phyloP scores from a whole-genome alignment of 1,140 invertebrate species.

The Drosophila funebris region DNA sequence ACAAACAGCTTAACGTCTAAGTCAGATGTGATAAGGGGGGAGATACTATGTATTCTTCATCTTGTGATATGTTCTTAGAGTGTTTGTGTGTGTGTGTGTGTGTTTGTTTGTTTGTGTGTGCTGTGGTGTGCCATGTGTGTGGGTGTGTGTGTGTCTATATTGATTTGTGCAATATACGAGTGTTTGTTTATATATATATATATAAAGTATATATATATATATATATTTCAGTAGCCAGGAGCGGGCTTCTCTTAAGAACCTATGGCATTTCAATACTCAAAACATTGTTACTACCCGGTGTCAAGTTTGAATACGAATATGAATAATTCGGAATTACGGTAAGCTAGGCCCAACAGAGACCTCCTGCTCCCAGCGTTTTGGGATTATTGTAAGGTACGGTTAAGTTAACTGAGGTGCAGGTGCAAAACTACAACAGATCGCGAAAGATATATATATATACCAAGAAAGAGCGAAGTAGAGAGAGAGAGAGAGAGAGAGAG shows the following conservation, averaged over 20 bases:
- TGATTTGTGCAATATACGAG: slow-evolving; percentile 25
- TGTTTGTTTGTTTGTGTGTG: slow-evolving; percentile 12
- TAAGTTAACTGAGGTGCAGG: slow-evolving; percentile 33
- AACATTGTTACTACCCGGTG: slow-evolving; percentile 59
- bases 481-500: slow-evolving; percentile 46
- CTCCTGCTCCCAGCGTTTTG: slow-evolving; percentile 71
- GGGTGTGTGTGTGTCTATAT: not conserved
- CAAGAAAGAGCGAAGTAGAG: slow-evolving; percentile 30
- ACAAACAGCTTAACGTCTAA: slow-evolving; percentile 54
- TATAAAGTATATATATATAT: slow-evolving; percentile 14
- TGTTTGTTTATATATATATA: slow-evolving; percentile 14
- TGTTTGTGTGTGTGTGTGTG: slow-evolving; percentile 16
- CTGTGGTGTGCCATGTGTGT: slow-evolving; percentile 19
- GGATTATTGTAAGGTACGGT: slow-evolving; percentile 36
- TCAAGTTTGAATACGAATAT: slow-evolving; percentile 44
- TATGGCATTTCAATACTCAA: slow-evolving; percentile 39
- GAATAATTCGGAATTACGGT: slow-evolving; percentile 13
- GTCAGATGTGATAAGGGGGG: slow-evolving; percentile 45
- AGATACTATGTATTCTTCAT: slow-evolving; percentile 1
- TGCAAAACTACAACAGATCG: slow-evolving; percentile 39
- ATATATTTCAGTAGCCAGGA: slow-evolving; percentile 61
- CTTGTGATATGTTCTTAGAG: not conserved
- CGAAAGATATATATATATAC: slow-evolving; percentile 26
- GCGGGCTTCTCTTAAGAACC: slow-evolving; percentile 62
- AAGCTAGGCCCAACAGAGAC: slow-evolving; percentile 52